Evolutionary conservation across 1,140 invertebrate genomes (phyloP).

Genomic region (Chironomus tepperi): DNA sequence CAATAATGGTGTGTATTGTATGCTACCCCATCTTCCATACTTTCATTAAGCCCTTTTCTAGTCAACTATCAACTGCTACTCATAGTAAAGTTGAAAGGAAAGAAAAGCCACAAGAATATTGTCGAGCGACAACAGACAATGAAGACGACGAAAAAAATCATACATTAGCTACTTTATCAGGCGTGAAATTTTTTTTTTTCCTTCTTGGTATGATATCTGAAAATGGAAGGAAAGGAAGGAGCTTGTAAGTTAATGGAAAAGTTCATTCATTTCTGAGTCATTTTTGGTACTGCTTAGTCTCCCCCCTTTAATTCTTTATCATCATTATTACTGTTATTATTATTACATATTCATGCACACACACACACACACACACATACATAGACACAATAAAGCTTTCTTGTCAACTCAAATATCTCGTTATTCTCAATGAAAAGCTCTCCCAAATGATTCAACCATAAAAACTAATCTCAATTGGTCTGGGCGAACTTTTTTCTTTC

Average conservation of each 20-base stretch:
- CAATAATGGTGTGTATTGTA: background rate
- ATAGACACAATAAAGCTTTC: constrained; percentile 4
- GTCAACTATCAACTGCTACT: background rate
- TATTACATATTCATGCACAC: no score
- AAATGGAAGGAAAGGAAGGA: background rate
- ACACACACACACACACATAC: background rate
- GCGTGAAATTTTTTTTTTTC: constrained; percentile 6
- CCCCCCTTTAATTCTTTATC: background rate
- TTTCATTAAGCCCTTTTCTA: background rate
- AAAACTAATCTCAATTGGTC: constrained; percentile 24
- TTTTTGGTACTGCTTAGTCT: background rate
- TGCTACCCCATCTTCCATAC: background rate
- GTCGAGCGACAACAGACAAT: background rate
- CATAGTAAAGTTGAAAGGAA: background rate
- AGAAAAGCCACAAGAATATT: background rate
- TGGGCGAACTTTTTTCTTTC: background rate
- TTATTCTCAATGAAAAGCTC: background rate
- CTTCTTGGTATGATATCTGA: background rate
- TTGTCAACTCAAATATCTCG: background rate
- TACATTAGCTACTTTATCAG: constrained; percentile 16
- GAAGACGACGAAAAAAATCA: background rate
- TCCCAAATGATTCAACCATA: constrained; percentile 23
- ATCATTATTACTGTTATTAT: background rate
- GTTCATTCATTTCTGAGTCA: constrained; percentile 13
- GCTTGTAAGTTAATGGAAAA: background rate